phyloP scores from a whole-genome alignment of 2,888 invertebrate species.

The Drosophila meridionalis region DNA sequence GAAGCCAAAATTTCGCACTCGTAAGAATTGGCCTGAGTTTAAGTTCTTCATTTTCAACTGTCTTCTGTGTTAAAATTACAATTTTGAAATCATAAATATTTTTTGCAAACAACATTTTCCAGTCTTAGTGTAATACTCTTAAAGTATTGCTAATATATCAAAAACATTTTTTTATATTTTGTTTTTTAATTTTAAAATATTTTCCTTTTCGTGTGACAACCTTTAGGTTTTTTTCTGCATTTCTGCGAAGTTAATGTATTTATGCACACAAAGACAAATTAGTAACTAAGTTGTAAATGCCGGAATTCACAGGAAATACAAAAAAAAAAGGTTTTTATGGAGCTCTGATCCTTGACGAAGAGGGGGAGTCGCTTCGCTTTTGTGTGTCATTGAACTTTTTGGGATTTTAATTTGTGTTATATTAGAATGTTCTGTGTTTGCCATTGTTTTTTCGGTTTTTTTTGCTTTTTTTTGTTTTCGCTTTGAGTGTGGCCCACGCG shows the following conservation, averaged over 20 bases:
- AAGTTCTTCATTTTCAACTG: no score
- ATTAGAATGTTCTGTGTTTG: conserved; percentile 28
- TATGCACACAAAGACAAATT: background rate
- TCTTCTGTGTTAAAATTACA: no score
- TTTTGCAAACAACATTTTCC: no score
- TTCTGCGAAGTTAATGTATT: background rate
- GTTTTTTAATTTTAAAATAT: background rate
- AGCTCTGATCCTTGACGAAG: conserved; percentile 15
- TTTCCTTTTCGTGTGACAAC: background rate
- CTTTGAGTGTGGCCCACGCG: conserved; percentile 28
- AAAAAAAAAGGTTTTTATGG: background rate
- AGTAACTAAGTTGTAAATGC: background rate
- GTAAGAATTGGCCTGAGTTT: no score
- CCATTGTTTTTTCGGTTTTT: conserved; percentile 5
- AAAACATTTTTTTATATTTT: background rate
- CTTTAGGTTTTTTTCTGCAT: background rate
- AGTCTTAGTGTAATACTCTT: no score
- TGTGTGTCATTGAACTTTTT: conserved; percentile 21
- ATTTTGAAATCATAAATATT: no score
- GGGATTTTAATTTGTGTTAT: conserved; percentile 29
- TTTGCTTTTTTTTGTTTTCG: conserved; percentile 25
- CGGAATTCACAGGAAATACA: background rate
- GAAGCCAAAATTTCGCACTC: no score
- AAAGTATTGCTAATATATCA: no score
- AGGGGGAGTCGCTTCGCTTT: no score